Evolutionary conservation across 53 echinoderm and acorn worm species (phyloP).

Genomic region (Henricia sp.): DNA sequence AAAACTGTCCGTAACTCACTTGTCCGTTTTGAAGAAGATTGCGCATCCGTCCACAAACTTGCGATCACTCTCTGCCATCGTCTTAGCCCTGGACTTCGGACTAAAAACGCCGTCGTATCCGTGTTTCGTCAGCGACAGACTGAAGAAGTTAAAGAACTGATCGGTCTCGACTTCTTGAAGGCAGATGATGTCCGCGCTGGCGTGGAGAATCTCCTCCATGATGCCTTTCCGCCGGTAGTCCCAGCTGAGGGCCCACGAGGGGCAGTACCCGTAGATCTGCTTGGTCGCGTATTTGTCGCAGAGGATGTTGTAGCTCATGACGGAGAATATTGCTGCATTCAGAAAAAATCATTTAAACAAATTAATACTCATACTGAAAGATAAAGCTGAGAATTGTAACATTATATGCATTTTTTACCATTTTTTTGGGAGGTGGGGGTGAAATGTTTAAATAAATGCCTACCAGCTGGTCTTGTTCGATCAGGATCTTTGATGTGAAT

Average conservation of each 20-base stretch:
- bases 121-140: slow-evolving; percentile 87
- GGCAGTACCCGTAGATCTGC: slow-evolving; percentile 96
- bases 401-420: background rate
- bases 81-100: slow-evolving; percentile 98
- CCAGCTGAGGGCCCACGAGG: slow-evolving; percentile 97
- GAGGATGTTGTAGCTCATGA: slow-evolving; percentile 97
- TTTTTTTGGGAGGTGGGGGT: background rate
- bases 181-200: slow-evolving; percentile 92
- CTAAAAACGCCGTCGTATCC: slow-evolving; percentile 99
- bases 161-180: slow-evolving; percentile 99
- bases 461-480: slow-evolving; percentile 82
- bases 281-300: slow-evolving; percentile 99
- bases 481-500: slow-evolving; percentile 82
- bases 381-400: background rate
- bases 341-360: too few species aligned
- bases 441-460: background rate
- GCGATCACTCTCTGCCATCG: slow-evolving; percentile 92
- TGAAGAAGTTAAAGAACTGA: slow-evolving; percentile 95
- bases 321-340: slow-evolving; percentile 87
- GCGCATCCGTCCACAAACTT: slow-evolving; percentile 98
- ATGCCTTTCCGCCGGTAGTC: slow-evolving; percentile 98
- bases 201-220: slow-evolving; percentile 91
- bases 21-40: slow-evolving; percentile 95
- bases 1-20: slow-evolving; percentile 68
- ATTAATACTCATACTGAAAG: background rate